Evolutionary conservation across 2,888 invertebrate species (phyloP).

Genomic region (Drosophila percnosoma): DNA sequence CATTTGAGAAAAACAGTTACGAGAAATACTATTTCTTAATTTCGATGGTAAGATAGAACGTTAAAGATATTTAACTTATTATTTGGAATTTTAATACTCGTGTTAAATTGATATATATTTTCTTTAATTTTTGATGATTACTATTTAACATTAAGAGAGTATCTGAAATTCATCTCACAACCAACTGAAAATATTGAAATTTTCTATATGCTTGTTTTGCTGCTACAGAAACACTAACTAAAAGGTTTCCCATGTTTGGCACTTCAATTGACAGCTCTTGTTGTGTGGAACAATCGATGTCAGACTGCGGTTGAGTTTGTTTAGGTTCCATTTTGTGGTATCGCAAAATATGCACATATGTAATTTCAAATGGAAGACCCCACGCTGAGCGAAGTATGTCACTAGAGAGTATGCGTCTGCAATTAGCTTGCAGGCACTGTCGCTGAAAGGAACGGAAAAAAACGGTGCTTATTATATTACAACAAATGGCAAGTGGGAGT

Average conservation of each 20-base stretch:
- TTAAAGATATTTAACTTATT: background rate
- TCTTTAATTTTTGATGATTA: background rate
- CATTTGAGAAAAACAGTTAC: background rate
- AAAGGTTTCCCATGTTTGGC: slow-evolving; percentile 68
- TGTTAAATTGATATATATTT: background rate
- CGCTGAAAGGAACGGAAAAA: slow-evolving; percentile 21
- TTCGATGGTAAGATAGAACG: background rate
- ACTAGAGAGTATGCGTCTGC: slow-evolving; percentile 18
- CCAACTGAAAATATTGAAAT: background rate
- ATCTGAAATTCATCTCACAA: background rate
- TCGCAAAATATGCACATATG: slow-evolving; percentile 41
- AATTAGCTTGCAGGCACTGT: slow-evolving; percentile 70
- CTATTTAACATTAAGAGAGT: background rate
- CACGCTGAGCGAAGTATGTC: slow-evolving; percentile 7
- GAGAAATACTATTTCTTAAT: background rate
- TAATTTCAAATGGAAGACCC: slow-evolving; percentile 43
- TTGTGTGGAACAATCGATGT: slow-evolving; percentile 7
- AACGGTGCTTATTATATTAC: slow-evolving; percentile 70
- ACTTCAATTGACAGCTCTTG: slow-evolving; percentile 22
- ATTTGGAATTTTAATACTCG: background rate
- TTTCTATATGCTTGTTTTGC: background rate
- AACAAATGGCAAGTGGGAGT: slow-evolving; percentile 49
- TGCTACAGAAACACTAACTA: slow-evolving; percentile 37
- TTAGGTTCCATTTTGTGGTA: slow-evolving; percentile 8
- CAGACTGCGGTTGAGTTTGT: slow-evolving; percentile 21